These are phyloP conservation scores for Conomelus anceps DNA, from an alignment of 2,888 invertebrate genomes.

Conservation along the genomic window DNA sequence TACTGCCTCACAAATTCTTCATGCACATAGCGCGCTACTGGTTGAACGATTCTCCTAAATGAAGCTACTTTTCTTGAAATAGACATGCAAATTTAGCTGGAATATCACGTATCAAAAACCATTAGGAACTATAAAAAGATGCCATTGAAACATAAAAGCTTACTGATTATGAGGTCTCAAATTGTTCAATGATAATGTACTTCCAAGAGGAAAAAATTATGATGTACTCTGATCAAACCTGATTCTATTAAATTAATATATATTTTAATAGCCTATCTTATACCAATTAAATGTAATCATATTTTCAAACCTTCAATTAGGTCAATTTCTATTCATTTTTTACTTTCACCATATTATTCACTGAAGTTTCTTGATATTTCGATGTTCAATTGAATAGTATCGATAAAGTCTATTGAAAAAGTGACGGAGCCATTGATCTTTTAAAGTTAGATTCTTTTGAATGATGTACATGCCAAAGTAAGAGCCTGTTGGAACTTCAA, in stretches of 20 bases:
- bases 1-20: background rate
- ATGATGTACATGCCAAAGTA: background rate
- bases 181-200: too few relatives aligned
- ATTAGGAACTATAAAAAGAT: too few relatives aligned
- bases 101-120: too few relatives aligned
- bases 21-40: background rate
- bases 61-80: too few relatives aligned
- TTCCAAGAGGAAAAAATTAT: too few relatives aligned
- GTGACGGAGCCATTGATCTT: background rate
- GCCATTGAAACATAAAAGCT: too few relatives aligned
- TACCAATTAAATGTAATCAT: too few relatives aligned
- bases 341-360: background rate
- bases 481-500: background rate
- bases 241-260: too few relatives aligned
- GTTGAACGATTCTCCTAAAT: background rate
- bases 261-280: background rate
- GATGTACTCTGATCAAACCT: too few relatives aligned
- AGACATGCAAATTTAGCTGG: too few relatives aligned
- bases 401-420: background rate
- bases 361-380: background rate
- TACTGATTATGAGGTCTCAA: too few relatives aligned
- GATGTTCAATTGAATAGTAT: background rate
- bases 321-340: background rate
- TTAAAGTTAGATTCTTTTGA: background rate
- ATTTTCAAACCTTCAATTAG: background rate